These are phyloP conservation scores for Falco biarmicus DNA, from an alignment of 2,797 vertebrate genomes.

Conservation along the genomic window DNA sequence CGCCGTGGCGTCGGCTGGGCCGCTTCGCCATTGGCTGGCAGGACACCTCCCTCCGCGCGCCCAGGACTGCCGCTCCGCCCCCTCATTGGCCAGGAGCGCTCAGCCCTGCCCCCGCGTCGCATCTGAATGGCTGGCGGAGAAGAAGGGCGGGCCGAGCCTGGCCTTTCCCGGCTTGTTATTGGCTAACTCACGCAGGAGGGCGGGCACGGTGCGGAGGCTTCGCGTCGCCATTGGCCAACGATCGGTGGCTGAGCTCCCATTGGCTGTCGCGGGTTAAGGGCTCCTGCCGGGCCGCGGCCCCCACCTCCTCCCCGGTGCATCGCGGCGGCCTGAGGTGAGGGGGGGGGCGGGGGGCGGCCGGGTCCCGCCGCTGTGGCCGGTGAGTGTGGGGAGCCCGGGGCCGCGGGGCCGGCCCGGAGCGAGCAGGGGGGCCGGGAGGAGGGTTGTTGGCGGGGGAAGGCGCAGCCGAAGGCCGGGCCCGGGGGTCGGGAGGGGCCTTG, in stretches of 20 bases:
- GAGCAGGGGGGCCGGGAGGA: not conserved
- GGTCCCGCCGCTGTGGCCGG: not conserved
- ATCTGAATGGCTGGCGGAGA: not conserved
- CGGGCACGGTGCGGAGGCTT: accelerated
- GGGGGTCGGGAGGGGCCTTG: not conserved
- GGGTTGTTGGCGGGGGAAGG: not conserved
- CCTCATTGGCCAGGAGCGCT: not conserved
- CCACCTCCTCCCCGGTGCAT: conserved; percentile 20
- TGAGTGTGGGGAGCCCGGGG: not conserved
- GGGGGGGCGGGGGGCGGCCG: not conserved
- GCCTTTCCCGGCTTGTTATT: not conserved
- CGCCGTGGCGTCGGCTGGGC: accelerated
- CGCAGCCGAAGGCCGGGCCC: no score
- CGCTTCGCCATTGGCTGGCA: not conserved
- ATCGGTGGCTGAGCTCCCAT: not conserved
- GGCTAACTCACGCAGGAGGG: accelerated
- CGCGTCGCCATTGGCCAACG: not conserved
- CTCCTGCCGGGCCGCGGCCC: conserved; percentile 23
- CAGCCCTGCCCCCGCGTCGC: not conserved
- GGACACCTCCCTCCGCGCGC: not conserved
- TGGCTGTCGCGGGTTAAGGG: not conserved
- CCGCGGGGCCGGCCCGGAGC: not conserved
- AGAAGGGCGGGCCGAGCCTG: not conserved
- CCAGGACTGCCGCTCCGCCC: not conserved
- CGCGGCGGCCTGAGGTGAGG: conserved; percentile 47